Evolutionary conservation across 2,797 vertebrate genomes (phyloP), one percentile per base, ranked within the genome.

Genomic region (Thamnophis elegans): DNA sequence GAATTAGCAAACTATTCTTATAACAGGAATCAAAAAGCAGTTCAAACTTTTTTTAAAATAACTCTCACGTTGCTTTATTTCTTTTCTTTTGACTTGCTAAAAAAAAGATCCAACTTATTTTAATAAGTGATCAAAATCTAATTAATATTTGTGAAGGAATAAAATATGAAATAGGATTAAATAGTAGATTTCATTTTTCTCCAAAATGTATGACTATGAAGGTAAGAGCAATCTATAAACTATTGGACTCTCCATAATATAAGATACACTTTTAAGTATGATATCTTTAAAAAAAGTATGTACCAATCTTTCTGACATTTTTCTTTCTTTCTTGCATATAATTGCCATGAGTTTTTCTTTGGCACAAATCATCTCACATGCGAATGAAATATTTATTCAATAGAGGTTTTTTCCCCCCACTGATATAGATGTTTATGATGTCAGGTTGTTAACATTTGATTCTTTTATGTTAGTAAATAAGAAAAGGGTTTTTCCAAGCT

Each of bases 401-500:
- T 56, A 55, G 14, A 56, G 16, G 2, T 55, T 0, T 58, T 58
- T 18, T 58, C 20, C 20, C 20, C 7, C 18, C 20, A 59, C 55
- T 82, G 85, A 32, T 25, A 20, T 47, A 54, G 11, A 1, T 91
- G 96, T 92, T 85, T 95, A 20, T 89, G 85, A 32, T n/a, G 92
- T 53, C 90, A 90, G 1, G n/a, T 92, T 95, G 92, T 93, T 97
- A 96, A 95, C 20, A 87, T 96, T 96, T 96, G 92, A 87, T 94
- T 96, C 78, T 96, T 96, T 95, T 92, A 95, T 95, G 47, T 59
- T 95, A 95, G 92, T 92, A 94, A 96, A 95, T 96, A 96, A 94
- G 93, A 65, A 92, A 92, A 90, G 94, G 55, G 91, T 95, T 93
- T 96, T 96, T 96, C 93, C 91, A 95, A 92, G 93, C 60, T 32